These are phyloP conservation scores for Clostera curtula DNA, from an alignment of 2,888 invertebrate genomes.

Conservation along the genomic window DNA sequence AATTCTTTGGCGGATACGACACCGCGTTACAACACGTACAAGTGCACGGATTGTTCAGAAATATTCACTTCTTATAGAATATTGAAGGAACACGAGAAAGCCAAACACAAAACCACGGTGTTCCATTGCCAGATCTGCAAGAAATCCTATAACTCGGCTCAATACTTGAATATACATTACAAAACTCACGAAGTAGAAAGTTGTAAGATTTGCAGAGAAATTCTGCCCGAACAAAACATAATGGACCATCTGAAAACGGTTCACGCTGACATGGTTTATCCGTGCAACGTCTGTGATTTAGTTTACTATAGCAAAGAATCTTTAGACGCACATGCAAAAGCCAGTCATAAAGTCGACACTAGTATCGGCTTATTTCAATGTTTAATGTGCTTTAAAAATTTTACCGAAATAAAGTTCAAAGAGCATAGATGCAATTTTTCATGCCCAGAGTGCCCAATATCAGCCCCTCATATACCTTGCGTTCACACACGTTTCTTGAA, in stretches of 20 bases:
- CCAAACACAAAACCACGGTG: constrained; percentile 27
- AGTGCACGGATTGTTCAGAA: constrained; percentile 31
- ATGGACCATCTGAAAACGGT: constrained; percentile 32
- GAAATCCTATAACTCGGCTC: constrained; percentile 34
- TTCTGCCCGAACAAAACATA: constrained; percentile 26
- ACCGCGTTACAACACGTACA: constrained; percentile 25
- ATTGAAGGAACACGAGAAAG: constrained; percentile 35
- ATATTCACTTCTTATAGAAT: constrained; percentile 34
- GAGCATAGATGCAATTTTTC: constrained; percentile 39
- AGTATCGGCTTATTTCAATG: constrained; percentile 27
- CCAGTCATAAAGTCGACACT: constrained; percentile 26
- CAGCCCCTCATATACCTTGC: no score
- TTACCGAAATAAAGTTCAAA: constrained; percentile 24
- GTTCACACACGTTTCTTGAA: constrained; percentile 39
- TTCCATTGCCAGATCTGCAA: constrained; percentile 34
- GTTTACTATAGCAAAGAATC: constrained; percentile 32
- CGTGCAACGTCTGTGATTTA: constrained; percentile 34
- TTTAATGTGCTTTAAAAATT: constrained; percentile 34
- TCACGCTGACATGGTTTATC: constrained; percentile 28
- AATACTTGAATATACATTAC: constrained; percentile 37
- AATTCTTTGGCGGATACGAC: constrained; percentile 14
- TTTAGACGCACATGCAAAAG: constrained; percentile 32
- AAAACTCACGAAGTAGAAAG: constrained; percentile 29
- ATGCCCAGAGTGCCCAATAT: constrained; percentile 35
- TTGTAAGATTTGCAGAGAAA: constrained; percentile 33